These are phyloP conservation scores for Pungitius pungitius DNA, from an alignment of 2,113 vertebrate species.

Conservation along the genomic window DNA sequence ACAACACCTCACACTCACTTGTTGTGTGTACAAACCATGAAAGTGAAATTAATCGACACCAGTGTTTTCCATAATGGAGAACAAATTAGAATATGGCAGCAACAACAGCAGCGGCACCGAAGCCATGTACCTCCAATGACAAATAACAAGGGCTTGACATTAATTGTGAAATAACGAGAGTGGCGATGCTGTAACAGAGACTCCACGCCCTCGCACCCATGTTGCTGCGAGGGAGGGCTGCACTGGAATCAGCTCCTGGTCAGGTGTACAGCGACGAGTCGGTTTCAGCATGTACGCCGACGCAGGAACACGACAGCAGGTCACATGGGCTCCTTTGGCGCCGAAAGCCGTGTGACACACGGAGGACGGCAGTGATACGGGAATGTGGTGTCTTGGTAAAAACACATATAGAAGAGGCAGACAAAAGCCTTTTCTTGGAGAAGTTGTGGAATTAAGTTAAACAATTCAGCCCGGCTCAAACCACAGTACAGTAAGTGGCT, in stretches of 20 bases:
- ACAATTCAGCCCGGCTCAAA: neutral
- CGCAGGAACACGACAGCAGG: conserved; percentile 75
- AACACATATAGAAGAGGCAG: neutral
- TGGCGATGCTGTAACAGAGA: conserved; percentile 67
- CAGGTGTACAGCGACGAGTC: conserved; percentile 74
- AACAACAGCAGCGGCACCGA: conserved; percentile 70
- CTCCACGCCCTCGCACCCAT: conserved; percentile 65
- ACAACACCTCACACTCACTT: conserved; percentile 74
- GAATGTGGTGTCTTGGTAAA: conserved; percentile 8
- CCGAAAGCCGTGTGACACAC: too few relatives aligned
- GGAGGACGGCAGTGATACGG: conserved; percentile 18
- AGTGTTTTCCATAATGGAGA: conserved; percentile 83
- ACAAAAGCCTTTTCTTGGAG: neutral
- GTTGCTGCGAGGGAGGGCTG: conserved; percentile 62
- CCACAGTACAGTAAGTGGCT: conserved; percentile 54
- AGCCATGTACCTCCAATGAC: conserved; percentile 77
- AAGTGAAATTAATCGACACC: conserved; percentile 81
- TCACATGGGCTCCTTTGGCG: conserved; percentile 55
- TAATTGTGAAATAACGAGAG: conserved; percentile 83
- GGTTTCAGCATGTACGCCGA: conserved; percentile 64
- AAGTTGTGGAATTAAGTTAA: conserved; percentile 2
- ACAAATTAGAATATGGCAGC: conserved; percentile 84
- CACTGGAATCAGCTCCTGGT: conserved; percentile 72
- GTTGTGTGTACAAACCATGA: conserved; percentile 80
- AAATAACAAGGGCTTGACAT: conserved; percentile 83